Evolutionary conservation across 2,888 invertebrate species (phyloP), one percentile per base, ranked within the genome.

Genomic region (Ophion ventricosus): DNA sequence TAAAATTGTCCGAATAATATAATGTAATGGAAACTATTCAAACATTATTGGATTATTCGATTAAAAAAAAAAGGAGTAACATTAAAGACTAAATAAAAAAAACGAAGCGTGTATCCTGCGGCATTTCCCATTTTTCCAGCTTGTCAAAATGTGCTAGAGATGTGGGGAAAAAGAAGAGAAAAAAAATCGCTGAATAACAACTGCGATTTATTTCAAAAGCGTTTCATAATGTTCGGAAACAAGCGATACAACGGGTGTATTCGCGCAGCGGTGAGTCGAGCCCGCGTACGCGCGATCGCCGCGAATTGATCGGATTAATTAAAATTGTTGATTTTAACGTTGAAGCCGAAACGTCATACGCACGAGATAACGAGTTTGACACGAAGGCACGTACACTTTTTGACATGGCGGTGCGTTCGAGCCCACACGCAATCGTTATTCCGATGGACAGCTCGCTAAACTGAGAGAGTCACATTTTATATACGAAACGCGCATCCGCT

Each of bases 251-350:
- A 69, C 69, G 49, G 49, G 49, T 49, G 49, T 49, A 49, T 49
- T 49, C 49, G 4, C 49, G 49, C 49, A 17, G 49, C 49, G 49
- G 49, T 14, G 49, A 49, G 49, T 49, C 17, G 49, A 17, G 49
- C 14, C 17, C 14, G 49, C 14, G 49, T 49, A 49, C 49, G 49
- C 49, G 49, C 49, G 17, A 49, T 49, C 25, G 66, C 61, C 66
- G 56, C 20, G 66, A 80, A 74, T 80, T 57, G 59, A 74, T 80
- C 59, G 69, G 61, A 61, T 61, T 20, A 74, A 82, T 82, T 74
- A 73, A 74, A 82, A 78, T 82, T 56, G 78, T 74, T 74, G 67
- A 69, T 79, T 75, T 73, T 69, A 67, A 29, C 49, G 49, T 49
- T 49, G 54, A 35, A 54, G 67, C n/a, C 25, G 54, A 75, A 56